Conservation (phyloP, 2,797 vertebrate genomes). For the Rhinophrynus dorsalis region DNA sequence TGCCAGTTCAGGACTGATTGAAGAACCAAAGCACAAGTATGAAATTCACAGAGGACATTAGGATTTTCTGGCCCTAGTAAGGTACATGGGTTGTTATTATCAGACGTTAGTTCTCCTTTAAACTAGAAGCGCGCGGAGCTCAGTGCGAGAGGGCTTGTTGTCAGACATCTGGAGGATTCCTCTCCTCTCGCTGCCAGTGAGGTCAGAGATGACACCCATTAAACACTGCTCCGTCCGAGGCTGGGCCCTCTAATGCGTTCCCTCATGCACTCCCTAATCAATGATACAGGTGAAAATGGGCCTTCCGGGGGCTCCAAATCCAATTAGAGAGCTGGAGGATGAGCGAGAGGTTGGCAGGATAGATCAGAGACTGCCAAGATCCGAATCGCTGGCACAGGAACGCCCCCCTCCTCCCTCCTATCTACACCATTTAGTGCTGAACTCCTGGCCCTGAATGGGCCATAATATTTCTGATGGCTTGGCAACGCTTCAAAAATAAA, state of each 20-base stretch:
- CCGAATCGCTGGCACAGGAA: constrained; percentile 7
- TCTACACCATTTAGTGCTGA: constrained; percentile 36
- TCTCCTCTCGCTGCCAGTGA: constrained; percentile 23
- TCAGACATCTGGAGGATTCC: constrained; percentile 6
- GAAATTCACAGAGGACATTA: too few species aligned
- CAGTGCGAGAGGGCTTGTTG: too few species aligned
- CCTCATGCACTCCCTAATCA: constrained; percentile 44
- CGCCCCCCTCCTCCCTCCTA: background rate
- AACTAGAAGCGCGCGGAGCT: too few species aligned
- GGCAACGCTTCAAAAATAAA: background rate
- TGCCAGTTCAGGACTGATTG: too few species aligned
- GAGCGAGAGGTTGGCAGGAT: constrained; percentile 13
- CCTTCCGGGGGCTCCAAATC: constrained; percentile 41
- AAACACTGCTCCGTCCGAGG: constrained; percentile 24
- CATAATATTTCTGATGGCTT: constrained; percentile 21
- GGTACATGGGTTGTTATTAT: too few species aligned
- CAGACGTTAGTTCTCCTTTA: too few species aligned
- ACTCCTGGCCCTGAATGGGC: constrained; percentile 30
- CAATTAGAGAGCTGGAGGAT: constrained; percentile 31
- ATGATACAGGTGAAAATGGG: constrained; percentile 50
- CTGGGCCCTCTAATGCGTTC: constrained; percentile 31
- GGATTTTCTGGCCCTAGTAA: too few species aligned
- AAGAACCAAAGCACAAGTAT: too few species aligned
- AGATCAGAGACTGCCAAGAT: constrained; percentile 28
- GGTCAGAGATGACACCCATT: constrained; percentile 42